Conservation (phyloP, 2,113 vertebrate species). For the Dinomys branickii region DNA sequence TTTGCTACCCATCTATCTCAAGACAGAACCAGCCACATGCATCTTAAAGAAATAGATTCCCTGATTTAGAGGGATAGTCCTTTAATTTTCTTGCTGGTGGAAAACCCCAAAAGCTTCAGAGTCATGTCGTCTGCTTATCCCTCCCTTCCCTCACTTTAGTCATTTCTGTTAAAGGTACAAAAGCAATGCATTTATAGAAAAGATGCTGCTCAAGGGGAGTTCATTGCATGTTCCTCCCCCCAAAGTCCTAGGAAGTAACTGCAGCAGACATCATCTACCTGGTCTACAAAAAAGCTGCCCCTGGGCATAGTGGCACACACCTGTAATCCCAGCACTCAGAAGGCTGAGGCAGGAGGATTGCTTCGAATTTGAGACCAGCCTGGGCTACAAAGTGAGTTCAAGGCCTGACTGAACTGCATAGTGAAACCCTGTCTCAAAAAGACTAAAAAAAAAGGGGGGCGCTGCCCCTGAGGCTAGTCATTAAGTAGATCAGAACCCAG, state of each 20-base stretch:
- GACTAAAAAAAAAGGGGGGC: too few relatives aligned
- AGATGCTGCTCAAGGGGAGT: neutral
- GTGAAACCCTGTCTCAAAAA: too few relatives aligned
- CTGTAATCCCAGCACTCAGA: too few relatives aligned
- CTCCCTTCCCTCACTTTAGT: neutral
- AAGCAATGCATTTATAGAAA: neutral
- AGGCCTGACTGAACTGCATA: too few relatives aligned
- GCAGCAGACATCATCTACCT: neutral
- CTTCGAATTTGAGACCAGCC: too few relatives aligned
- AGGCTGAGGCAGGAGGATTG: too few relatives aligned
- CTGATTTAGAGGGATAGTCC: neutral
- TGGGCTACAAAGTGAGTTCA: too few relatives aligned
- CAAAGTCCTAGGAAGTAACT: neutral
- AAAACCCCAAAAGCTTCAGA: constrained; percentile 37
- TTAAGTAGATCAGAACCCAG: neutral
- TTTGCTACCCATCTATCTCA: neutral
- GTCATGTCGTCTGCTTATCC: neutral
- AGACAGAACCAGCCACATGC: neutral
- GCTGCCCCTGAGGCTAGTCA: neutral
- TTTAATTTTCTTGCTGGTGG: neutral
- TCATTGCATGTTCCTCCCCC: neutral
- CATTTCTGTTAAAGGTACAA: neutral
- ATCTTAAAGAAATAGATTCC: constrained; percentile 26
- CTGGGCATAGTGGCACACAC: neutral
- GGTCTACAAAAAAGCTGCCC: neutral